Base-by-base conservation (phyloP, 1,140 invertebrate species). In the Battus philenor region DNA sequence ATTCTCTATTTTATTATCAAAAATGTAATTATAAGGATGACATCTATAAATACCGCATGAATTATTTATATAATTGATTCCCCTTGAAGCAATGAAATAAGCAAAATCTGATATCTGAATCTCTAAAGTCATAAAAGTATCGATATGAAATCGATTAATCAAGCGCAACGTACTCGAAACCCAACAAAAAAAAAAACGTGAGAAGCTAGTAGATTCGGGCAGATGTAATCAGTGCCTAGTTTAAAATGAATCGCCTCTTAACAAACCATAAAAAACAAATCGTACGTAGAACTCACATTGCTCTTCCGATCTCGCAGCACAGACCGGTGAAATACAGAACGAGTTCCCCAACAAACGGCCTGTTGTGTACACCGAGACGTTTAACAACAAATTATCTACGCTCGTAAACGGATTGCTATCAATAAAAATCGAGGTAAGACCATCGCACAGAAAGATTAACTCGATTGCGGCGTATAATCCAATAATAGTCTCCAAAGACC, bases 141-240 rank as follows among this genome's bases (percentile, higher is more conserved):
- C 59, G 54, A 72, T 50, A 46, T 57, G 50, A 53, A 64, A 80
- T 72, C 59, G 55, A 70, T 73, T 71, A 68, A 68, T 65, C 58
- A 54, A 68, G 56, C 64, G 67, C 68, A 67, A 59, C 66, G 59
- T 60, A 61, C 65, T 71, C 48, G 64, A 59, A 52, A 77, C 70
- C 69, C 50, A 57, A 62, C 72, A 74, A 63, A 75, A 74, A 80
- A 61, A 78, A 76, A 77, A 79, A 80, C 79, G 79, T 83, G 76
- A 83, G 76, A 83, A 80, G 66, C 64, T 60, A 59, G 20, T 51
- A 47, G 50, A 75, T 75, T 79, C 58, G 69, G 64, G 58, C 47
- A 63, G 63, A 56, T 57, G 53, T 53, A 65, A 65, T 70, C 59
- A 62, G 53, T 50, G 53, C 52, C 68, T 82, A 65, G 74, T 83